Evolutionary conservation across 2,888 invertebrate species (phyloP).

Genomic region (Scaptomyza tumidula): DNA sequence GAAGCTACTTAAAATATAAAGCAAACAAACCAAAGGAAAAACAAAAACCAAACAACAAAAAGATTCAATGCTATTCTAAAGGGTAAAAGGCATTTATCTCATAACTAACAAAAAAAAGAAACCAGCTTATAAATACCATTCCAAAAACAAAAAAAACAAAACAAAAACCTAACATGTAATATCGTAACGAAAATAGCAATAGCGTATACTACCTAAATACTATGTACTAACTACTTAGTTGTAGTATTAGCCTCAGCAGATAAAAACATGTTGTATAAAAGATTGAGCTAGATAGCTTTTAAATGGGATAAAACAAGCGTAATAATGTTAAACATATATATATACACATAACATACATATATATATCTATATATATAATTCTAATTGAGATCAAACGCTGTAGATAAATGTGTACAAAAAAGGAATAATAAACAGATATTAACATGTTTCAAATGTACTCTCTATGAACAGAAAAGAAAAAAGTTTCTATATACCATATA

Average conservation of each 20-base stretch:
- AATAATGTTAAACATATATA: constrained; percentile 32
- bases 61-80: constrained; percentile 74
- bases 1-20: constrained; percentile 21
- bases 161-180: constrained; percentile 63
- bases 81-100: constrained; percentile 82
- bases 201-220: constrained; percentile 48
- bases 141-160: constrained; percentile 7
- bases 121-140: constrained; percentile 77
- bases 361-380: constrained; percentile 35
- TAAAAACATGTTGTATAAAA: constrained; percentile 73
- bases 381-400: constrained; percentile 57
- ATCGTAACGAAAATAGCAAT: constrained; percentile 75
- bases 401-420: constrained; percentile 73
- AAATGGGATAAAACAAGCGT: constrained; percentile 46
- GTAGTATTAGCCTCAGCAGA: constrained; percentile 59
- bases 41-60: constrained; percentile 26
- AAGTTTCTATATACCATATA: constrained; percentile 11
- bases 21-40: background rate
- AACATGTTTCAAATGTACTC: constrained; percentile 36
- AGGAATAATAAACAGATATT: constrained; percentile 24
- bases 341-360: constrained; percentile 49
- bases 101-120: constrained; percentile 42
- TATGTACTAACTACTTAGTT: constrained; percentile 36
- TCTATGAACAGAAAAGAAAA: constrained; percentile 9
- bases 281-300: constrained; percentile 77